phyloP scores from a whole-genome alignment of 2,888 invertebrate genomes.

The Eupithecia pulchellata region DNA sequence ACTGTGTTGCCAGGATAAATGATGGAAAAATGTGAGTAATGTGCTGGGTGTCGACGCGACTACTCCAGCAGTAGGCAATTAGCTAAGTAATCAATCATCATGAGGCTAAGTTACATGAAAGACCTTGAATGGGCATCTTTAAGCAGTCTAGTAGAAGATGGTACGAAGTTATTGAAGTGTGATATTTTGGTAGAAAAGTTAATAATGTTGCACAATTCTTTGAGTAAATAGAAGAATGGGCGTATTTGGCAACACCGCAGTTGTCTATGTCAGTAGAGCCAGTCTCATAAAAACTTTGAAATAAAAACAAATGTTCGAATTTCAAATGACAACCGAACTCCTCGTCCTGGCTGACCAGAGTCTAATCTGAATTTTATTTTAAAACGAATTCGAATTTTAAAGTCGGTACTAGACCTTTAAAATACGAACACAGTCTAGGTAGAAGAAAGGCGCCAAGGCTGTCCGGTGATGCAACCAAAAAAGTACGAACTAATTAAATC shows the following conservation, averaged over 20 bases:
- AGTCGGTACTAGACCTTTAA: not conserved
- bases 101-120: not conserved
- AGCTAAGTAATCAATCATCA: conserved; percentile 74
- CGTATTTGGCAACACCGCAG: not conserved
- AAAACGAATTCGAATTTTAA: not conserved
- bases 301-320: not conserved
- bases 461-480: conserved; percentile 71
- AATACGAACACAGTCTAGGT: conserved; percentile 2
- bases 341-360: not conserved
- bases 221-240: not conserved
- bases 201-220: not conserved
- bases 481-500: conserved; percentile 82
- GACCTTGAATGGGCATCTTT: not conserved
- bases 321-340: not conserved
- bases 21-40: conserved; percentile 72
- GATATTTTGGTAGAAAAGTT: not conserved
- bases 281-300: not conserved
- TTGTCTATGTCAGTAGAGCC: not conserved
- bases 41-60: conserved; percentile 60
- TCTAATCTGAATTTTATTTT: not conserved
- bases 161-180: not conserved
- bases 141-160: not conserved
- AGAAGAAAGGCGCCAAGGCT: conserved; percentile 53
- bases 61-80: conserved; percentile 57
- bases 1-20: conserved; percentile 66